phyloP scores from a whole-genome alignment of 2,113 vertebrate genomes.

The Corythornis cristatus region DNA sequence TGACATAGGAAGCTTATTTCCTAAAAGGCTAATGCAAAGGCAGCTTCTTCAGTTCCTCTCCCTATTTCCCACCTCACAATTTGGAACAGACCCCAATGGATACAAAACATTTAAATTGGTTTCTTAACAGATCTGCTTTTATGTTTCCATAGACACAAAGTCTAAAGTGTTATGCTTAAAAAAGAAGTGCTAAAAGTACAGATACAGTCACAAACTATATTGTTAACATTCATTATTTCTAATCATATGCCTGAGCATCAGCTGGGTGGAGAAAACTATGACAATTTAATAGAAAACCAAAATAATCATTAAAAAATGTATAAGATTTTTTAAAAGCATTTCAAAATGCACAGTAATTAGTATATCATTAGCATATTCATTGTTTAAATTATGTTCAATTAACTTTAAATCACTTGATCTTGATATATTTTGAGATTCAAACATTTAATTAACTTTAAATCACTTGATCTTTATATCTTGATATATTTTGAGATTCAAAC shows the following conservation, averaged over 20 bases:
- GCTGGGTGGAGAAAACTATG: not conserved
- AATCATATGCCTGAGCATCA: not conserved
- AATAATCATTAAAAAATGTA: not conserved
- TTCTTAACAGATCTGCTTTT: not conserved
- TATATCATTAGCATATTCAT: not conserved
- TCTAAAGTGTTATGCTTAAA: not conserved
- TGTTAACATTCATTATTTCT: not conserved
- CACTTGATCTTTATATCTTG: not conserved
- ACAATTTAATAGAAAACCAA: not conserved
- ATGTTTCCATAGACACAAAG: not conserved
- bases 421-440: not conserved
- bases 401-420: constrained; percentile 24
- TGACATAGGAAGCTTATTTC: not conserved
- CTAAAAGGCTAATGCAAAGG: constrained; percentile 75
- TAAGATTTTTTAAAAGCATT: not conserved
- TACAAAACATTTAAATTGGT: not conserved
- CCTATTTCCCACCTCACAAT: not conserved
- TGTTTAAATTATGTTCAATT: not conserved
- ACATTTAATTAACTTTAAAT: constrained; percentile 33
- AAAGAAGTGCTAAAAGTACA: not conserved
- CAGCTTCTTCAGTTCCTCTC: constrained; percentile 46
- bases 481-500: not conserved
- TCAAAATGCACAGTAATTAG: not conserved
- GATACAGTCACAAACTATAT: not conserved
- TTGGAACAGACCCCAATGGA: not conserved